Conservation (phyloP, 2,113 vertebrate species). For the Puma concolor region DNA sequence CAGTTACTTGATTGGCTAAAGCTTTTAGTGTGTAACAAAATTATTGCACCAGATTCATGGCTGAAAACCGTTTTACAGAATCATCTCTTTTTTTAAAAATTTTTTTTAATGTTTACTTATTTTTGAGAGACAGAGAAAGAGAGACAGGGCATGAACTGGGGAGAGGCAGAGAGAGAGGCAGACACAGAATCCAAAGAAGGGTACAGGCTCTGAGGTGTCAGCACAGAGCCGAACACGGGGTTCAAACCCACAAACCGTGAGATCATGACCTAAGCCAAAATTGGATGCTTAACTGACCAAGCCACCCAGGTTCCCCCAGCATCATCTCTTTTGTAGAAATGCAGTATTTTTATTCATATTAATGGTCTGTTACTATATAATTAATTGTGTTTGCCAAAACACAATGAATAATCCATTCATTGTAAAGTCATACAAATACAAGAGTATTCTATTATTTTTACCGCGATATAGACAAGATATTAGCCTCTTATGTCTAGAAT, state of each 20-base stretch:
- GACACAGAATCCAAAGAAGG: no score
- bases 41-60: neutral
- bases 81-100: neutral
- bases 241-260: no score
- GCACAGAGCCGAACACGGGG: no score
- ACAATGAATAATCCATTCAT: neutral
- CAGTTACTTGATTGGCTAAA: neutral
- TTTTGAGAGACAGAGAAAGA: no score
- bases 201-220: no score
- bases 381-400: neutral
- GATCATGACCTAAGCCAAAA: no score
- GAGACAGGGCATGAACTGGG: no score
- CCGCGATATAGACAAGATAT: neutral
- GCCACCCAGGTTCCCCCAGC: neutral
- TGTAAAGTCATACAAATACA: neutral
- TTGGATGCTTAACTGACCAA: no score
- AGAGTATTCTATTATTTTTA: neutral
- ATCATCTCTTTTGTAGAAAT: neutral
- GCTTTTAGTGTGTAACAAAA: neutral
- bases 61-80: neutral
- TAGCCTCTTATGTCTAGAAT: neutral
- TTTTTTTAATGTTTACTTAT: no score
- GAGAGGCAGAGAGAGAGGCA: no score
- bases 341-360: conserved; percentile 11
- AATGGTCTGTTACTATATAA: neutral